Conservation (phyloP, 1,140 invertebrate species). For the Tetragonula clypearis region DNA sequence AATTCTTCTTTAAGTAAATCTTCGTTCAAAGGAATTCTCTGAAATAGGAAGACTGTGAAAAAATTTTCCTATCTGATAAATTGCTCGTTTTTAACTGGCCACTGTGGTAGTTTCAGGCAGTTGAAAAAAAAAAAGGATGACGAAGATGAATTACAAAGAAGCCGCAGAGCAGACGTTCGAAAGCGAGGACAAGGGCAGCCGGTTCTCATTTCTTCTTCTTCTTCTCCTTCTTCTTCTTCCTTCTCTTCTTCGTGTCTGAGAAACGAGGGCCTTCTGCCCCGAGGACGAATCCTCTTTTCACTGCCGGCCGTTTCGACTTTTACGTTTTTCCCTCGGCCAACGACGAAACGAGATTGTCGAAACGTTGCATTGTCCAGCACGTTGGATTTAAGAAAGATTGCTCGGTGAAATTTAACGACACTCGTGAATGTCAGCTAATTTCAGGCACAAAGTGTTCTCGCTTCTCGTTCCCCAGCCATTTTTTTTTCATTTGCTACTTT, state of each 20-base stretch:
- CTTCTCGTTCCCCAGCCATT: too few species aligned
- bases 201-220: conserved; percentile 27
- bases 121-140: too few species aligned
- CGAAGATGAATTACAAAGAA: not conserved
- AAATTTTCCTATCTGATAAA: too few species aligned
- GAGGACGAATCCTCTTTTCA: conserved; percentile 31
- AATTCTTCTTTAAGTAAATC: too few species aligned
- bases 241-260: not conserved
- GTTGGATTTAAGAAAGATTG: not conserved
- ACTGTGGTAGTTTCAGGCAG: too few species aligned
- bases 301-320: not conserved
- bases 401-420: not conserved
- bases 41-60: too few species aligned
- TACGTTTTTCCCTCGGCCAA: not conserved
- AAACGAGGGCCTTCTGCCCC: conserved; percentile 35
- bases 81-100: too few species aligned
- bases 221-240: not conserved
- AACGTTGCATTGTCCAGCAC: not conserved
- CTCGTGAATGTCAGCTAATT: not conserved
- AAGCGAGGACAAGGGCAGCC: conserved; percentile 50
- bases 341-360: not conserved
- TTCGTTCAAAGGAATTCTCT: too few species aligned
- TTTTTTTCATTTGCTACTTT: not conserved
- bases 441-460: not conserved
- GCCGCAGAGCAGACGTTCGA: not conserved